A percentile compares a stretch with the other conserved stretches of the same genome.
Evolutionary conservation across 2,888 invertebrate genomes (phyloP).

Genomic region (Arctia plantaginis): DNA sequence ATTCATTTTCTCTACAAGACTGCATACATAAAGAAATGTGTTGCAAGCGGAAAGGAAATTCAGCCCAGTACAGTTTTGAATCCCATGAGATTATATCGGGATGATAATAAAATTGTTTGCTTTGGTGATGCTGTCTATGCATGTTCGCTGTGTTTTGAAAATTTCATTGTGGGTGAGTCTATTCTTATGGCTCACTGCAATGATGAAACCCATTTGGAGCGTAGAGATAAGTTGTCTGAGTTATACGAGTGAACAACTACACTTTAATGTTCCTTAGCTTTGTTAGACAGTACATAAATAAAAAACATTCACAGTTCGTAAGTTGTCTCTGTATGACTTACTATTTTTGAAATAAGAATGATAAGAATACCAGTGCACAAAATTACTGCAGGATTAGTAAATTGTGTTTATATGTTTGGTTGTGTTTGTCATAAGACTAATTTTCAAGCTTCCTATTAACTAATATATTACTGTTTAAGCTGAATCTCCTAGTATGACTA

Average conservation of each 20-base stretch:
- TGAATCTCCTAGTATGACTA: slow-evolving; percentile 8
- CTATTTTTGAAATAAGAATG: neutral
- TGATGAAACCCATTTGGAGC: slow-evolving; percentile 66
- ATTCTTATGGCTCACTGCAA: slow-evolving; percentile 76
- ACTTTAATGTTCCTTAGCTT: neutral
- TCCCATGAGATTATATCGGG: slow-evolving; percentile 81
- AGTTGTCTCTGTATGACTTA: slow-evolving; percentile 4
- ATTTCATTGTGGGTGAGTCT: slow-evolving; percentile 76
- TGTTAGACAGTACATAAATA: slow-evolving; percentile 1
- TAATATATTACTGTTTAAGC: neutral
- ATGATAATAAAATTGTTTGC: slow-evolving; percentile 82
- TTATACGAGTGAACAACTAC: slow-evolving; percentile 55
- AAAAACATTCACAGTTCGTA: neutral
- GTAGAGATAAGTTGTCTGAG: slow-evolving; percentile 66
- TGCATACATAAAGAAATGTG: slow-evolving; percentile 80
- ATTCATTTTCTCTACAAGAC: slow-evolving; percentile 82
- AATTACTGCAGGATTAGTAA: neutral
- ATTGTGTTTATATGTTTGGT: slow-evolving; percentile 5
- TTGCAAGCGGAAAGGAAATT: slow-evolving; percentile 73
- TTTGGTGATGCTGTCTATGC: slow-evolving; percentile 81
- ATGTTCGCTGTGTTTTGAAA: slow-evolving; percentile 79
- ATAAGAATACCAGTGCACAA: slow-evolving; percentile 2
- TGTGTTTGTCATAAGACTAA: slow-evolving; percentile 24
- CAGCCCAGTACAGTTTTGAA: slow-evolving; percentile 80
- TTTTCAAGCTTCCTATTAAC: slow-evolving; percentile 26